phyloP scores from a whole-genome alignment of 30 jellyfish, hydroid and myxozoan genomes.

The Turritopsis rubra region DNA sequence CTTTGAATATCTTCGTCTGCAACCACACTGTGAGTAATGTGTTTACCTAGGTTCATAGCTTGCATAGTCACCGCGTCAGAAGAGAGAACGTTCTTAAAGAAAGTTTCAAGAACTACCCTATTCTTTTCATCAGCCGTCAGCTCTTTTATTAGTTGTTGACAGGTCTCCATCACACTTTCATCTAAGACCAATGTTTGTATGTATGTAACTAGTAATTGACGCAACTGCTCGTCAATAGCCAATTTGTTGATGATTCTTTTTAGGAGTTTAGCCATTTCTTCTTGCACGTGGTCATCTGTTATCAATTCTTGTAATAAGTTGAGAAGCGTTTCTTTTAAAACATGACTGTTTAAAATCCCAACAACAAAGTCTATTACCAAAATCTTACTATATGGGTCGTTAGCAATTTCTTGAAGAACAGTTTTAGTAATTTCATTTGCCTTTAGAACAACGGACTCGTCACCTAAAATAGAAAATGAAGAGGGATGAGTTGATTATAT shows the following conservation, averaged over 20 bases:
- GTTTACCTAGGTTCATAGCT: constrained; percentile 71
- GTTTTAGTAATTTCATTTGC: constrained; percentile 70
- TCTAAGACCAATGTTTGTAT: constrained; percentile 39
- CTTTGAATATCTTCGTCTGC: constrained; percentile 58
- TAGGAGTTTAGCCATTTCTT: constrained; percentile 24
- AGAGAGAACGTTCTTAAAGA: constrained; percentile 41
- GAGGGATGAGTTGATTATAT: neutral
- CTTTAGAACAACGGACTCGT: constrained; percentile 59
- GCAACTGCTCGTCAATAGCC: constrained; percentile 29
- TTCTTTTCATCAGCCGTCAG: constrained; percentile 42
- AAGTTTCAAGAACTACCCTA: constrained; percentile 45
- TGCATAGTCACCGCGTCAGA: constrained; percentile 65
- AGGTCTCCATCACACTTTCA: constrained; percentile 38
- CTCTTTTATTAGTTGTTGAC: constrained; percentile 37
- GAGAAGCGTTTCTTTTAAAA: constrained; percentile 21
- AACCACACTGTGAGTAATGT: constrained; percentile 58
- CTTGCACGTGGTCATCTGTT: constrained; percentile 36
- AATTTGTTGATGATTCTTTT: constrained; percentile 20
- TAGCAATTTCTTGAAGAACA: constrained; percentile 45
- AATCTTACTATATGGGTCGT: constrained; percentile 45
- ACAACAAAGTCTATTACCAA: constrained; percentile 45
- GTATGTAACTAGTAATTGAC: constrained; percentile 33
- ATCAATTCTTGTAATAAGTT: constrained; percentile 23
- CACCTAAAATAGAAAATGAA: constrained; percentile 43
- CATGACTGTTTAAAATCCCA: constrained; percentile 28